Evolutionary conservation across 2,797 vertebrate genomes (phyloP).

Genomic region (Apogon talboti): DNA sequence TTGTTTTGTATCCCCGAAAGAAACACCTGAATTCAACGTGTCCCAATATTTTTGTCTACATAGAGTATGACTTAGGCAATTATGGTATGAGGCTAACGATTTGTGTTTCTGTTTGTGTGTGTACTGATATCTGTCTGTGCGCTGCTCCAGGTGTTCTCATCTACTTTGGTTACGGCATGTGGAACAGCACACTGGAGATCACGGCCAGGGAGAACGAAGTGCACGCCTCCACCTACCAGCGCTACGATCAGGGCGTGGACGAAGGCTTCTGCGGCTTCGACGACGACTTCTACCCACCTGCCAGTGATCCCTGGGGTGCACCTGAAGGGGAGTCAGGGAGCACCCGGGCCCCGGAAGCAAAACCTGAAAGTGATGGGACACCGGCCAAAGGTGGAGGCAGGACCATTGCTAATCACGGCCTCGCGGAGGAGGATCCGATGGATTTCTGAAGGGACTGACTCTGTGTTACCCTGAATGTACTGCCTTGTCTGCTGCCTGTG

Average conservation of each 20-base stretch:
- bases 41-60: no score
- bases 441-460: constrained; percentile 90
- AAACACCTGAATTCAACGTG: no score
- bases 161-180: constrained; percentile 98
- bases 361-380: constrained; percentile 82
- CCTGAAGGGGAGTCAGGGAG: constrained; percentile 81
- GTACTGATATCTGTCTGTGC: constrained; percentile 14
- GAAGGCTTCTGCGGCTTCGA: constrained; percentile 93
- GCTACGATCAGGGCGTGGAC: constrained; percentile 93
- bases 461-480: constrained; percentile 57
- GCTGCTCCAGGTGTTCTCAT: constrained; percentile 89
- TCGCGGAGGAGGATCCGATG: constrained; percentile 93
- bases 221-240: constrained; percentile 97
- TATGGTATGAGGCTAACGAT: no score
- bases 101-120: not conserved
- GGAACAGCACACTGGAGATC: constrained; percentile 97
- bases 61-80: no score
- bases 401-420: constrained; percentile 89
- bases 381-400: constrained; percentile 85
- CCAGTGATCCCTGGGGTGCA: constrained; percentile 78
- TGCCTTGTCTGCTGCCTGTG: constrained; percentile 80
- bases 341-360: constrained; percentile 71
- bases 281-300: constrained; percentile 84
- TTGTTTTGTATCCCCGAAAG: no score
- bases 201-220: constrained; percentile 92